A percentile compares a stretch with the other conserved stretches of the same genome.
Conservation (phyloP, 1,140 invertebrate genomes). For the Drosophila orosa region DNA sequence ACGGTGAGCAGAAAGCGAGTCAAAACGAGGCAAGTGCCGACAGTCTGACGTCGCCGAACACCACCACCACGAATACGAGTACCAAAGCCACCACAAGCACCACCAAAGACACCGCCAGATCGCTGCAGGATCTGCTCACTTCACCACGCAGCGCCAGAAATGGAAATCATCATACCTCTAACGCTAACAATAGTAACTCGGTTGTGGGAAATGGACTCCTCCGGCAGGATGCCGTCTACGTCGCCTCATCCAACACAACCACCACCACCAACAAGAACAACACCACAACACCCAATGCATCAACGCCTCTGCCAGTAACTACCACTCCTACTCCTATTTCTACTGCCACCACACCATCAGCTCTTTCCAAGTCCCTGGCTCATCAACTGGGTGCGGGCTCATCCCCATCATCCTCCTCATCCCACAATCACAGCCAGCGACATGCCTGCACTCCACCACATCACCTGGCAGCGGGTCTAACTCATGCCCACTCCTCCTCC, state of each 20-base stretch:
- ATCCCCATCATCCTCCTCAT: slow-evolving; percentile 35
- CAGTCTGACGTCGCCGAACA: slow-evolving; percentile 81
- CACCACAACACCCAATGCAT: slow-evolving; percentile 47
- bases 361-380: slow-evolving; percentile 56
- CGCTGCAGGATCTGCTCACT: slow-evolving; percentile 79
- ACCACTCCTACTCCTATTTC: slow-evolving; percentile 82
- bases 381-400: slow-evolving; percentile 55
- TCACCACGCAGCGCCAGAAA: slow-evolving; percentile 71
- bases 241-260: slow-evolving; percentile 55
- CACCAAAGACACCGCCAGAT: slow-evolving; percentile 56
- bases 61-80: slow-evolving; percentile 52
- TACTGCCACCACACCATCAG: slow-evolving; percentile 49
- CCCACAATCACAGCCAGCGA: slow-evolving; percentile 7
- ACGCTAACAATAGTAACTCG: slow-evolving; percentile 71
- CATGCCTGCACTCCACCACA: slow-evolving; percentile 16
- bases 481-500: slow-evolving; percentile 33
- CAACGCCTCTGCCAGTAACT: slow-evolving; percentile 77
- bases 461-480: slow-evolving; percentile 60
- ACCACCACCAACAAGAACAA: slow-evolving; percentile 40
- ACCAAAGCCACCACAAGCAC: slow-evolving; percentile 38
- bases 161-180: slow-evolving; percentile 57
- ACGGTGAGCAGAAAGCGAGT: slow-evolving; percentile 84
- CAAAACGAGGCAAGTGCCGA: slow-evolving; percentile 84
- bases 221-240: slow-evolving; percentile 43
- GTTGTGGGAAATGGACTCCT: slow-evolving; percentile 73